A percentile compares a stretch with the other conserved stretches of the same genome.
These are phyloP conservation scores for Leptinotarsa undecemlineata DNA, from an alignment of 1,140 invertebrate species.

Conservation along the genomic window DNA sequence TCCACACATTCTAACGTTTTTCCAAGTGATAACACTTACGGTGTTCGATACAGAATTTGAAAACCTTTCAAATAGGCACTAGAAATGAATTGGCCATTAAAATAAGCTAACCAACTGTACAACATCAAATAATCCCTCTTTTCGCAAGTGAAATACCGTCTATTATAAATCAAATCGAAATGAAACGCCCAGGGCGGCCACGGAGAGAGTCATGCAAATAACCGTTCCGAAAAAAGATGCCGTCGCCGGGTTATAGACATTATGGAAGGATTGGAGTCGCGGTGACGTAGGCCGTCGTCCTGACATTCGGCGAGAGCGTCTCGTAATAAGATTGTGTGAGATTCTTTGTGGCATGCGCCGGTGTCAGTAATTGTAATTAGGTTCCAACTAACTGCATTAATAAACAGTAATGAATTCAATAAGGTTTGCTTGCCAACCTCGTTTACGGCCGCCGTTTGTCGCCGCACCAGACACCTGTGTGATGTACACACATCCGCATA, in stretches of 20 bases:
- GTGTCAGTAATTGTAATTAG: constrained; percentile 54
- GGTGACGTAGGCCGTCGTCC: constrained; percentile 18
- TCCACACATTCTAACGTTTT: too few species aligned
- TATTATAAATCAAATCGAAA: too few species aligned
- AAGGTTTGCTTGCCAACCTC: constrained; percentile 48
- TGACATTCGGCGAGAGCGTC: constrained; percentile 39
- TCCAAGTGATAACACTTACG: too few species aligned
- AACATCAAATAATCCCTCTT: too few species aligned
- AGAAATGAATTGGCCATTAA: too few species aligned
- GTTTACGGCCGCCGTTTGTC: constrained; percentile 44
- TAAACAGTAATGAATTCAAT: constrained; percentile 55
- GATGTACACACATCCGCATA: neutral
- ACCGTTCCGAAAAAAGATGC: constrained; percentile 5
- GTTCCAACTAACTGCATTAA: constrained; percentile 53
- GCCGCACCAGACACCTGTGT: constrained; percentile 17
- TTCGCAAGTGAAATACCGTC: too few species aligned
- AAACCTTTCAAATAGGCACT: too few species aligned
- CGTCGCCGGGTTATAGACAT: constrained; percentile 15
- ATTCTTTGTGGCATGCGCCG: constrained; percentile 51
- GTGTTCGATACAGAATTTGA: too few species aligned
- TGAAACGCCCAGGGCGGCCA: neutral
- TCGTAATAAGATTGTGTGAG: constrained; percentile 51
- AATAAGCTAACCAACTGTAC: too few species aligned
- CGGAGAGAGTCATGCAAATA: neutral
- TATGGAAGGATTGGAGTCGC: constrained; percentile 23